Percentiles rank a stretch among this genome's conserved stretches.
phyloP scores from a whole-genome alignment of 2,113 vertebrate genomes.

The Pungitius pungitius region DNA sequence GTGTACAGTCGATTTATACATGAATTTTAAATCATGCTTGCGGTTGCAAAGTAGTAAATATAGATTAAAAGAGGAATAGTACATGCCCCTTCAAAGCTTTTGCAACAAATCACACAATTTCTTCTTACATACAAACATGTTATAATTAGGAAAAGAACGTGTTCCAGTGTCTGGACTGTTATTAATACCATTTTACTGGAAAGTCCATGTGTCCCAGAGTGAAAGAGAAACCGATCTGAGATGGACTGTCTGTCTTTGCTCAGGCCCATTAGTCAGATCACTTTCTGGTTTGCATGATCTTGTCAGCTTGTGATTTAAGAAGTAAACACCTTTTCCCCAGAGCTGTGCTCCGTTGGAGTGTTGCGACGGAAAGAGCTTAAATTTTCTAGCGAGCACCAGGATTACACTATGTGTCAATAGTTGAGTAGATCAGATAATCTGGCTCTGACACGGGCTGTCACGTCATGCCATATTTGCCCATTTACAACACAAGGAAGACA shows the following conservation, averaged over 20 bases:
- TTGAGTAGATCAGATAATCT: constrained; percentile 1
- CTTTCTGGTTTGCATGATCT: constrained; percentile 34
- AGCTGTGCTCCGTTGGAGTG: constrained; percentile 21
- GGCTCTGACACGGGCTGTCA: background rate
- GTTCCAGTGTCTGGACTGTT: constrained; percentile 31
- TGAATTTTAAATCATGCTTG: background rate
- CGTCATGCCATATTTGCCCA: background rate
- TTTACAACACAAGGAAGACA: background rate
- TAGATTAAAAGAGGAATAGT: too few species aligned
- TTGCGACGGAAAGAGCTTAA: constrained; percentile 7
- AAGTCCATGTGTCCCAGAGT: constrained; percentile 9
- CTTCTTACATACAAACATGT: background rate
- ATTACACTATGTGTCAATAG: constrained; percentile 5
- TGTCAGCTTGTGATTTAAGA: constrained; percentile 59
- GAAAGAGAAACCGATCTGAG: constrained; percentile 32
- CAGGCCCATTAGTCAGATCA: constrained; percentile 19
- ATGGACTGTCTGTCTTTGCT: constrained; percentile 31
- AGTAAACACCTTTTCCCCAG: constrained; percentile 37
- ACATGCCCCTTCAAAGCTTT: background rate
- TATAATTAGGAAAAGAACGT: constrained; percentile 20
- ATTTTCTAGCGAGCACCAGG: background rate
- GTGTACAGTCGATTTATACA: constrained; percentile 58
- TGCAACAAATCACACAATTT: background rate
- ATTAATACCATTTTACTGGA: constrained; percentile 1
- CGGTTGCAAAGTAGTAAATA: background rate